Conservation (phyloP, 2,113 vertebrate genomes). For the Emydocephalus ijimae region DNA sequence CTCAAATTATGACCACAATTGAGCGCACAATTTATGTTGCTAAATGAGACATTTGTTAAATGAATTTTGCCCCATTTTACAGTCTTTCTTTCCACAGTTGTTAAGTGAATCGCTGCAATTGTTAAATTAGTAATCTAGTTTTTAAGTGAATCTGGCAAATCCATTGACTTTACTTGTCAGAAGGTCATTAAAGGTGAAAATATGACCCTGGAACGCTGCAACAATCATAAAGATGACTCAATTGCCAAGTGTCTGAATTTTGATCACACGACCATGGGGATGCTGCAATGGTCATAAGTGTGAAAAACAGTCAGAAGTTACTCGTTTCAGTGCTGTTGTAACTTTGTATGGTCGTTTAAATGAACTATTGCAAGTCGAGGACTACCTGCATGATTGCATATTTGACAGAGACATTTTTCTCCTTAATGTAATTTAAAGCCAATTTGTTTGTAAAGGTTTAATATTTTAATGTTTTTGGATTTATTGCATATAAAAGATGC, state of each 20-base stretch:
- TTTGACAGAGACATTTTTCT: constrained; percentile 15
- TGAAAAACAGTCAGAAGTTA: neutral
- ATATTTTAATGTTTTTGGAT: constrained; percentile 29
- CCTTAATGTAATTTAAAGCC: neutral
- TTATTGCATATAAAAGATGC: neutral
- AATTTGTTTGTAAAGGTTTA: constrained; percentile 15
- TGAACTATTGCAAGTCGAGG: neutral
- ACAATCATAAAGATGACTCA: neutral
- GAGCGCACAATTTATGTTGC: neutral
- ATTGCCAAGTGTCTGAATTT: neutral
- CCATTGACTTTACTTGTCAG: neutral
- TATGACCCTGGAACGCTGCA: neutral
- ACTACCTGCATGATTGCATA: constrained; percentile 13
- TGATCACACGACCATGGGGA: neutral
- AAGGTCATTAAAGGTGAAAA: neutral
- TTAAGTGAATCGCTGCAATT: neutral
- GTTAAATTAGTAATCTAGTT: neutral
- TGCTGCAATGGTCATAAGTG: neutral
- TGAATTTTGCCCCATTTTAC: neutral
- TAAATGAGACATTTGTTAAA: neutral
- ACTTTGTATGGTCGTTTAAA: neutral
- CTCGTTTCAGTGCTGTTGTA: neutral
- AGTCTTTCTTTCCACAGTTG: neutral
- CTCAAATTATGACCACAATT: neutral
- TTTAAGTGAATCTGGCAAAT: neutral